These are phyloP conservation scores for Anabacerthia variegaticeps DNA, from an alignment of 2,797 vertebrate species.

Conservation along the genomic window DNA sequence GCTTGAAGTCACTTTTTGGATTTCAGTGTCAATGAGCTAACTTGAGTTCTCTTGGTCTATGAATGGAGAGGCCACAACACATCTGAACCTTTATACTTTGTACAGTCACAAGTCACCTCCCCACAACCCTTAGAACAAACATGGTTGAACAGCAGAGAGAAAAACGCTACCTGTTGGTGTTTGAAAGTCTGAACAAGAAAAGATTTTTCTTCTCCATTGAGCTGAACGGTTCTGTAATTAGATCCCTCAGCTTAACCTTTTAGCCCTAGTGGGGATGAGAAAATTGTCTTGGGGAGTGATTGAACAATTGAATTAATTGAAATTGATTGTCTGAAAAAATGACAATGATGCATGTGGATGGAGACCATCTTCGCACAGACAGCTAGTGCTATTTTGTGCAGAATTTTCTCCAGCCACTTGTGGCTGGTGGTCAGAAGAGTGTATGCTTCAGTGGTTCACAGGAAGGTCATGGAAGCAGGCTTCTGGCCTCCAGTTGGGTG, in stretches of 20 bases:
- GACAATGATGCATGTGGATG: not conserved
- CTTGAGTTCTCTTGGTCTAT: not conserved
- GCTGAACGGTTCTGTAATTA: not conserved
- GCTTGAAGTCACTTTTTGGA: not conserved
- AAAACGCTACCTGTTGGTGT: not conserved
- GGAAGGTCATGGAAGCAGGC: not conserved
- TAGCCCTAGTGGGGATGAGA: not conserved
- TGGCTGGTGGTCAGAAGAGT: not conserved
- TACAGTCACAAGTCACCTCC: not conserved
- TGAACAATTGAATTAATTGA: slow-evolving; percentile 15
- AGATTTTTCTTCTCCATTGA: not conserved
- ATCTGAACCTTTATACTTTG: not conserved
- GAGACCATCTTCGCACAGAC: not conserved
- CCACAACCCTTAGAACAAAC: not conserved
- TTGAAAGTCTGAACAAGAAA: not conserved
- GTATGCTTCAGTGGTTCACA: not conserved
- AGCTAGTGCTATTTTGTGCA: not conserved
- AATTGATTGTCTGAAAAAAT: slow-evolving; percentile 6
- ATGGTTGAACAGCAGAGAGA: not conserved
- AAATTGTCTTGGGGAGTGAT: not conserved
- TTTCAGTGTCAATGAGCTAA: not conserved
- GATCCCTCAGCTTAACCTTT: not conserved
- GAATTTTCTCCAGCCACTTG: not conserved
- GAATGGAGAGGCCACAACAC: not conserved
- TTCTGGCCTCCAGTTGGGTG: not conserved